A percentile compares a stretch with the other conserved stretches of the same genome.
phyloP scores from a whole-genome alignment of 2,113 vertebrate species.

The Gavialis gangeticus region DNA sequence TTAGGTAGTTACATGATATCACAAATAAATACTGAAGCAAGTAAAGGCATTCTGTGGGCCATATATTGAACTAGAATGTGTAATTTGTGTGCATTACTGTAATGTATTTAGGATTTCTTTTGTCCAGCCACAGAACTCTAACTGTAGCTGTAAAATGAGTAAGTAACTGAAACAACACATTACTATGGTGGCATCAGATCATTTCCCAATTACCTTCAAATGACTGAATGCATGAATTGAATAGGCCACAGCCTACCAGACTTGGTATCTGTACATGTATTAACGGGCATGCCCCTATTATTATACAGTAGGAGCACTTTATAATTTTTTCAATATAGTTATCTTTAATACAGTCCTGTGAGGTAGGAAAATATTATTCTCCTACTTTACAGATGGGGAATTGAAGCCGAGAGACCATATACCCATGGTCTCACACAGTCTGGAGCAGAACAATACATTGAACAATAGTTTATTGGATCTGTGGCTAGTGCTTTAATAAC shows the following conservation, averaged over 20 bases:
- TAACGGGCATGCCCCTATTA: not conserved
- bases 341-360: not conserved
- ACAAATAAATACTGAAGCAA: not conserved
- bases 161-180: too few species aligned
- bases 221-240: slow-evolving; percentile 28
- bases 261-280: slow-evolving; percentile 34
- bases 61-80: slow-evolving; percentile 39
- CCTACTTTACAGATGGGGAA: not conserved
- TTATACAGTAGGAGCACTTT: not conserved
- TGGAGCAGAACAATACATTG: not conserved
- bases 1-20: not conserved
- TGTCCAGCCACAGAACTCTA: too few species aligned
- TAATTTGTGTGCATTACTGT: not conserved
- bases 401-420: not conserved
- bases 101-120: slow-evolving; percentile 17
- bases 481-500: not conserved
- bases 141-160: too few species aligned
- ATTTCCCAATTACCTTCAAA: not conserved
- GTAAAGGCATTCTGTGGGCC: slow-evolving; percentile 1
- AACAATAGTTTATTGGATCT: not conserved
- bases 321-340: not conserved
- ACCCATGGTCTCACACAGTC: accelerated
- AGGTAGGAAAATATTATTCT: not conserved
- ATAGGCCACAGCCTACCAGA: slow-evolving; percentile 23
- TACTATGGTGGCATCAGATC: too few species aligned